Evolutionary conservation across 2,888 invertebrate genomes (phyloP).

Genomic region (Clostera curtula): DNA sequence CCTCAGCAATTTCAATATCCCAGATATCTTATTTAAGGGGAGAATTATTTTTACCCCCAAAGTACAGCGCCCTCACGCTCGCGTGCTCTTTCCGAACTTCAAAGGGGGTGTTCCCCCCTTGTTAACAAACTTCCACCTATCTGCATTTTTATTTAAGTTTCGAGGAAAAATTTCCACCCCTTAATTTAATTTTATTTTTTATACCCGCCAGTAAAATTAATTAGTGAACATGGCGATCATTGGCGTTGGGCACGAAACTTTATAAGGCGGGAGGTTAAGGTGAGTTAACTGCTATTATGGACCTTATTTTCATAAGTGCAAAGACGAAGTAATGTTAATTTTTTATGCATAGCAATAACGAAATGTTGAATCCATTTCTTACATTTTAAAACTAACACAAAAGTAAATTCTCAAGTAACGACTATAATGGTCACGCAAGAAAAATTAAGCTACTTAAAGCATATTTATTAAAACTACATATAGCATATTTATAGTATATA

Average conservation of each 20-base stretch:
- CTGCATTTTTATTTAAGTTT: slow-evolving; percentile 67
- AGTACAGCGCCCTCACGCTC: slow-evolving; percentile 35
- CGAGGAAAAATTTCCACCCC: slow-evolving; percentile 60
- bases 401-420: no score
- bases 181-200: slow-evolving; percentile 49
- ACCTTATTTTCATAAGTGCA: no score
- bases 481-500: no score
- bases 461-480: no score
- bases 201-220: slow-evolving; percentile 37
- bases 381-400: no score
- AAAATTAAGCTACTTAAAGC: no score
- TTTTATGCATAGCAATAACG: no score
- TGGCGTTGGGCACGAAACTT: not conserved
- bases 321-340: no score
- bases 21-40: slow-evolving; percentile 48
- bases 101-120: slow-evolving; percentile 57
- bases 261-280: no score
- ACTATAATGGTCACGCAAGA: no score
- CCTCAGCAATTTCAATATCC: slow-evolving; percentile 29
- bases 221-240: slow-evolving; percentile 25
- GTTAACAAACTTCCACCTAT: slow-evolving; percentile 46
- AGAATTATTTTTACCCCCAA: slow-evolving; percentile 65
- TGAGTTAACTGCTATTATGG: no score
- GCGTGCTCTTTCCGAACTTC: slow-evolving; percentile 35
- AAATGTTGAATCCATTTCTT: no score